phyloP scores from a whole-genome alignment of 2,797 vertebrate genomes.

The Scyliorhinus canicula region DNA sequence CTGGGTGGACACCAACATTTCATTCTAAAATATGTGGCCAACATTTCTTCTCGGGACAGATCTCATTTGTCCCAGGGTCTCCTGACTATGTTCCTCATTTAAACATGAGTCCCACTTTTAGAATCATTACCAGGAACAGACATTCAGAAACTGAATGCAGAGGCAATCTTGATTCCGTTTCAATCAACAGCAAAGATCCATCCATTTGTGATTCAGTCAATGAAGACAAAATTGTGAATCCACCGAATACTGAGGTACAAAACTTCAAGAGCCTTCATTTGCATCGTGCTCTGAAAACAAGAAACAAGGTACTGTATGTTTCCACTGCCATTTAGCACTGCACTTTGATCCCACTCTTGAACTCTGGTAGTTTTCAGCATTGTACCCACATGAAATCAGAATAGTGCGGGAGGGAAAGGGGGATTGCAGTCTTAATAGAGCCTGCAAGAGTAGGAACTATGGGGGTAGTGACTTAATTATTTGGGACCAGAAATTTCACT shows the following conservation, averaged over 20 bases:
- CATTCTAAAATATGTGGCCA: slow-evolving; percentile 17
- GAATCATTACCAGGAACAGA: neutral
- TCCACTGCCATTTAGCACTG: neutral
- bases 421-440: neutral
- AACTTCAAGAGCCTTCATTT: neutral
- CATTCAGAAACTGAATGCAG: neutral
- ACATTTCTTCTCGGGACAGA: neutral
- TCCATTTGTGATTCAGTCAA: neutral
- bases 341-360: neutral
- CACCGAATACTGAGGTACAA: neutral
- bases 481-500: neutral
- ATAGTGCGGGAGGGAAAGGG: neutral
- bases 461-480: neutral
- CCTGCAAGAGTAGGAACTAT: neutral
- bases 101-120: neutral
- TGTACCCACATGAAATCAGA: neutral
- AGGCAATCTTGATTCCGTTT: neutral
- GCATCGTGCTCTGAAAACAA: neutral
- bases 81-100: slow-evolving; percentile 20
- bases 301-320: slow-evolving; percentile 15
- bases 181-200: neutral
- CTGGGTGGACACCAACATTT: slow-evolving; percentile 17
- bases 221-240: slow-evolving; percentile 5
- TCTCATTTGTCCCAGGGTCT: slow-evolving; percentile 4
- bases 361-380: neutral